Evolutionary conservation across 2,888 invertebrate species (phyloP), one percentile per base, ranked within the genome.

Genomic region (Calephelis perditalis): DNA sequence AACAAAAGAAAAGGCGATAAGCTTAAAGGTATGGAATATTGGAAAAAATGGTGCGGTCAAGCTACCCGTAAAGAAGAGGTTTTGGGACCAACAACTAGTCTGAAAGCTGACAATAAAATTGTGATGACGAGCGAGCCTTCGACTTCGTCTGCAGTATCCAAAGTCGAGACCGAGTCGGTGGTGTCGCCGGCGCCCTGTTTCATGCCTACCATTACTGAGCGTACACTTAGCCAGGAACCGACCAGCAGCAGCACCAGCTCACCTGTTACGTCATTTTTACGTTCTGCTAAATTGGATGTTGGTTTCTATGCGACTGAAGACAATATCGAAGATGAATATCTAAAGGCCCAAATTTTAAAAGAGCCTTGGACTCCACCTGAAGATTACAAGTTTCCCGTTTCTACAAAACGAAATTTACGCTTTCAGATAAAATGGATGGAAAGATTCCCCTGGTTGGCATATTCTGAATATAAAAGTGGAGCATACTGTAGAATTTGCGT

Each of bases 401-500:
- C 46, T 46, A 46, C 12, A 46, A 46, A 46, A 43, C 43, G 11
- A 12, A 46, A 46, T 46, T 46, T 46, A n/a, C 46, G 12, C 12
- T 46, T 46, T 46, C 46, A 46, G n/a, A 46, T 46, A 12, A n/a
- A 46, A 12, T 46, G 46, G 46, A 5, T 46, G 46, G 12, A 46
- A 9, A 43, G 43, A 43, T 43, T 43, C 5, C 5, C 43, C 43
- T 43, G 43, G 46, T 46, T 46, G 46, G n/a, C 46, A 46, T 46
- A 46, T 46, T 46, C 6, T 46, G 63, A 65, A 57, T 65, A 61
- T 61, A 61, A 61, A 63, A 65, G 60, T 63, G 63, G 63, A 65
- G 63, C 58, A 49, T 65, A 47, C 56, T 63, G 63, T 36, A 61
- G 65, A 65, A 60, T 65, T 62, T 64, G 64, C 61, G 63, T 63